Conservation (phyloP, 2,797 vertebrate genomes). For the Myotis daubentonii region DNA sequence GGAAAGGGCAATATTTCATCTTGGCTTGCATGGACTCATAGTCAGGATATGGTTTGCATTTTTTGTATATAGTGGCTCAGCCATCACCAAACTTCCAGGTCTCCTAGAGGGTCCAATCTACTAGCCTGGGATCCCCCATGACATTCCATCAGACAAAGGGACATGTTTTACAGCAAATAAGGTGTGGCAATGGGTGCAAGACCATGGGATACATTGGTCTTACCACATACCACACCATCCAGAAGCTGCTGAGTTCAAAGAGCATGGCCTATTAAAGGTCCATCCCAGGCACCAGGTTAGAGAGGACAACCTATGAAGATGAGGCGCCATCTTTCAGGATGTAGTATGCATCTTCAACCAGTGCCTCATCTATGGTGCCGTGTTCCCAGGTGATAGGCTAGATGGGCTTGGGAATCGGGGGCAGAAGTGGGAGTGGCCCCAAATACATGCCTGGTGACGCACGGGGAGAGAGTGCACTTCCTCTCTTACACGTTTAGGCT, state of each 20-base stretch:
- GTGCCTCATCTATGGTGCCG: accelerated
- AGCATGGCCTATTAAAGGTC: not conserved
- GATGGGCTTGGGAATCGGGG: not conserved
- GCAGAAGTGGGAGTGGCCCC: not conserved
- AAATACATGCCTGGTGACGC: too few relatives aligned
- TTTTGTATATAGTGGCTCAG: not conserved
- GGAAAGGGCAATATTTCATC: not conserved
- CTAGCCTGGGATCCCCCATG: not conserved
- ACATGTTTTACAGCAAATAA: not conserved
- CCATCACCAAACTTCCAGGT: not conserved
- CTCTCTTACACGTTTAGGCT: not conserved
- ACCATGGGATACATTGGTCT: too few relatives aligned
- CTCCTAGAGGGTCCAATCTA: not conserved
- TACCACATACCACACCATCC: too few relatives aligned
- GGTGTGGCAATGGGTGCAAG: not conserved
- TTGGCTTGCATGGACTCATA: not conserved
- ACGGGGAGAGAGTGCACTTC: not conserved
- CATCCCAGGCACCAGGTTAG: too few relatives aligned
- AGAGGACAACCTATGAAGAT: not conserved
- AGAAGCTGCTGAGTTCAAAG: not conserved
- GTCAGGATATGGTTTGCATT: not conserved
- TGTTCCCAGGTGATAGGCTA: not conserved
- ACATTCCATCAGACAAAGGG: not conserved
- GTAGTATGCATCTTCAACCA: accelerated
- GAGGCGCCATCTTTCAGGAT: not conserved